phyloP scores from a whole-genome alignment of 2,888 invertebrate species.

The Ornithoptera priamus region DNA sequence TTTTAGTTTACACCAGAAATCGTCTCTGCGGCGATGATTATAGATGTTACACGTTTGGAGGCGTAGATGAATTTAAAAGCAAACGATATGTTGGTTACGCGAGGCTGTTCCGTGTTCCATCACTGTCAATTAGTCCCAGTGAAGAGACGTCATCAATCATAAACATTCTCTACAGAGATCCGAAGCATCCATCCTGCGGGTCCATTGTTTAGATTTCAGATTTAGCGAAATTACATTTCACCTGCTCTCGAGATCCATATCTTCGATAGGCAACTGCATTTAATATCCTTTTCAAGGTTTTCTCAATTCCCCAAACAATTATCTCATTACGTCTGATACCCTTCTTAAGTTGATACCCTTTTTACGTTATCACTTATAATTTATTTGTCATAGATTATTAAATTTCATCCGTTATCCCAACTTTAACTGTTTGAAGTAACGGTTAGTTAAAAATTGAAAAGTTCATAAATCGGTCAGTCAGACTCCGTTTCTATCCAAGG shows the following conservation, averaged over 20 bases:
- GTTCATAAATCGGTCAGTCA: too few relatives aligned
- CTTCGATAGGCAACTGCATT: too few relatives aligned
- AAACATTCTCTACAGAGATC: constrained; percentile 50
- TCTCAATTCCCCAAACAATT: too few relatives aligned
- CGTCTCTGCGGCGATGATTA: background rate
- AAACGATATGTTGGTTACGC: constrained; percentile 47
- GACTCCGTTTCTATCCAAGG: too few relatives aligned
- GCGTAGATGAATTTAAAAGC: constrained; percentile 26
- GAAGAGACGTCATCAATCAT: constrained; percentile 76
- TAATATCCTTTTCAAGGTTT: too few relatives aligned
- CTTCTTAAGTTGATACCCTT: too few relatives aligned
- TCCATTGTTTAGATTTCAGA: constrained; percentile 48
- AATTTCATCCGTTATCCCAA: too few relatives aligned
- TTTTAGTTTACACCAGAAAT: background rate
- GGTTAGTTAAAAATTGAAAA: too few relatives aligned
- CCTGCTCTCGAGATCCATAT: background rate
- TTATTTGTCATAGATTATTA: too few relatives aligned
- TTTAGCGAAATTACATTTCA: constrained; percentile 25
- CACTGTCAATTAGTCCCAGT: constrained; percentile 78
- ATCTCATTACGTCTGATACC: too few relatives aligned
- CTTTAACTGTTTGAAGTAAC: too few relatives aligned
- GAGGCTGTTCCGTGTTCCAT: constrained; percentile 67
- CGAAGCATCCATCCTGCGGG: constrained; percentile 55
- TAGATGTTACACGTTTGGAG: background rate
- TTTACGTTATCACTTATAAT: too few relatives aligned